Base-by-base conservation (phyloP, 2,888 invertebrate species). In the Disparrhopalites patrizii region DNA sequence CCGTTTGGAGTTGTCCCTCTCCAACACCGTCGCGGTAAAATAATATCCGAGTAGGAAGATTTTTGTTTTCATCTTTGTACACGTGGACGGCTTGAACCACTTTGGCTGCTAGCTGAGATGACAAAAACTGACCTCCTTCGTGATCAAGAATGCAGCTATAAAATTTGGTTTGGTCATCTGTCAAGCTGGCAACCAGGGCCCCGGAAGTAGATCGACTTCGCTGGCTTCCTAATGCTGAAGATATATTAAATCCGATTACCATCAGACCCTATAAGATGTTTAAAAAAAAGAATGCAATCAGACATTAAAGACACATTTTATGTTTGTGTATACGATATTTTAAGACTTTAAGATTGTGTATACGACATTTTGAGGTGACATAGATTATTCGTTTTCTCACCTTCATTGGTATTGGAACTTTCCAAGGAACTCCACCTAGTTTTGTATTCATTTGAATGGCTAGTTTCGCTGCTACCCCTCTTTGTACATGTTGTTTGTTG, bases 351-450 rank as follows among this genome's bases (percentile, higher is more conserved):
- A n/a, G n/a, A n/a, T n/a, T n/a, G n/a, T n/a, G n/a, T n/a, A n/a
- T n/a, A n/a, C n/a, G n/a, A n/a, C n/a, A n/a, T n/a, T n/a, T n/a
- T n/a, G n/a, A n/a, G n/a, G n/a, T n/a, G n/a, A n/a, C n/a, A n/a
- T 36, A 36, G 15, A 36, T 36, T 36, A 36, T 36, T 36, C 15
- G 15, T 36, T 36, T 36, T 36, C 52, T 67, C 52, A 73, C 76
- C 3, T 76, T 77, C 1, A 86, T 66, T 0, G 91, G 91, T 36
- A 90, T 81, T 0, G 84, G 82, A 0, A 93, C 84, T 1, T 84
- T 81, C 95, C 95, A 96, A 0, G 94, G 91, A 0, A 90, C 87
- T 0, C 95, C 96, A 18, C 95, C 95, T 36, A 96, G 79, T 76
- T 84, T 84, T 73, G 82, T 81, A 74, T 81, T 81, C 66, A 84